Evolutionary conservation across 2,888 invertebrate genomes (phyloP).

Genomic region (Apoda limacodes): DNA sequence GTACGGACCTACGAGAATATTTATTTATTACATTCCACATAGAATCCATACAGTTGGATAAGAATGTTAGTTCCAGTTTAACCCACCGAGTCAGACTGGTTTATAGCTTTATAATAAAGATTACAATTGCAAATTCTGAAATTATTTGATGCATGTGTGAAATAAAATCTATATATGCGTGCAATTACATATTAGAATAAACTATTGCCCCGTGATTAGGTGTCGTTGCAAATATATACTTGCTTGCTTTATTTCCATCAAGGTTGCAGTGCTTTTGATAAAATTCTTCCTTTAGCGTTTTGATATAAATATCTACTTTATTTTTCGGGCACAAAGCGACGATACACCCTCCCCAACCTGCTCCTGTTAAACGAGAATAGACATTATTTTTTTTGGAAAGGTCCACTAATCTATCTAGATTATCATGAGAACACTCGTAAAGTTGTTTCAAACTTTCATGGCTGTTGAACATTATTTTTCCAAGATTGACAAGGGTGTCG

Average conservation of each 20-base stretch:
- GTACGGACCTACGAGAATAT: no score
- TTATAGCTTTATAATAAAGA: no score
- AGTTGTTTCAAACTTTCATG: slow-evolving; percentile 86
- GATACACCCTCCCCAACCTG: slow-evolving; percentile 98
- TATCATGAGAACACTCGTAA: slow-evolving; percentile 94
- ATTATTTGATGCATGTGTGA: no score
- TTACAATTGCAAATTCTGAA: no score
- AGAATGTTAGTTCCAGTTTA: no score
- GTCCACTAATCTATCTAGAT: slow-evolving; percentile 85
- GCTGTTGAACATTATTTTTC: slow-evolving; percentile 88
- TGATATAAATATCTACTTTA: slow-evolving; percentile 75
- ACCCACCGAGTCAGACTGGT: no score
- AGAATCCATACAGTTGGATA: no score
- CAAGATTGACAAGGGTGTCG: slow-evolving; percentile 71
- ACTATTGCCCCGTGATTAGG: slow-evolving; percentile 76
- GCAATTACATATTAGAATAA: slow-evolving; percentile 33
- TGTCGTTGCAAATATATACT: slow-evolving; percentile 79
- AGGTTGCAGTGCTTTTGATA: slow-evolving; percentile 70
- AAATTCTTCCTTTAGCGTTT: slow-evolving; percentile 76
- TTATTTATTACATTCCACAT: no score
- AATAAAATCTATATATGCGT: no score
- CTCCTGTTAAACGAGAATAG: slow-evolving; percentile 96
- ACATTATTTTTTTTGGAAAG: slow-evolving; percentile 75
- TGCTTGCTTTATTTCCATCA: slow-evolving; percentile 60
- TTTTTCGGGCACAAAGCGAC: slow-evolving; percentile 84